Conservation (phyloP, 2,797 vertebrate genomes). For the Crenichthys baileyi region DNA sequence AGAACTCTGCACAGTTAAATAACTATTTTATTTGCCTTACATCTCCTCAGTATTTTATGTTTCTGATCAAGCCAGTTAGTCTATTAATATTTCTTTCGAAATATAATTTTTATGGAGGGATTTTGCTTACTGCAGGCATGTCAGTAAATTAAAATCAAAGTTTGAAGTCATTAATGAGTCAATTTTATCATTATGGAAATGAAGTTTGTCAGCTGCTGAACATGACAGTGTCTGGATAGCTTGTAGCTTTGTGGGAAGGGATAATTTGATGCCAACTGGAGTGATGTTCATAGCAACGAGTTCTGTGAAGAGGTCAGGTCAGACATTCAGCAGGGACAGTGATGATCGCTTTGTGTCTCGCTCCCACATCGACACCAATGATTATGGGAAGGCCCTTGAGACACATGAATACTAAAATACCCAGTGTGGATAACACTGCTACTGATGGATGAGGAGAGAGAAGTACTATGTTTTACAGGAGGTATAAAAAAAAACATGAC, state of each 20-base stretch:
- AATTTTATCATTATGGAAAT: constrained; percentile 33
- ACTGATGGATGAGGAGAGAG: constrained; percentile 39
- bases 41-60: background rate
- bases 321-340: constrained; percentile 49
- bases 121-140: background rate
- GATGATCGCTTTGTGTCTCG: constrained; percentile 58
- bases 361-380: constrained; percentile 55
- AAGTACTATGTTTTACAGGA: constrained; percentile 25
- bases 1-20: background rate
- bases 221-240: constrained; percentile 10
- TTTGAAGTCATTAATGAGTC: background rate
- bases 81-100: background rate
- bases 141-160: background rate
- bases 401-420: constrained; percentile 41
- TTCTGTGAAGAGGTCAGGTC: constrained; percentile 60
- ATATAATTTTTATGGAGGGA: background rate
- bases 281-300: constrained; percentile 33
- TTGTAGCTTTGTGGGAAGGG: constrained; percentile 36
- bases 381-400: constrained; percentile 51
- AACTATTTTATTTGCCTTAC: background rate
- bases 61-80: background rate
- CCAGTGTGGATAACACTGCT: constrained; percentile 29
- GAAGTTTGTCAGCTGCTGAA: constrained; percentile 17
- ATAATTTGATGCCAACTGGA: constrained; percentile 40
- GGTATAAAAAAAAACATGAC: constrained; percentile 6